phyloP scores from a whole-genome alignment of 2,888 invertebrate genomes.

The Eilema griseolum region DNA sequence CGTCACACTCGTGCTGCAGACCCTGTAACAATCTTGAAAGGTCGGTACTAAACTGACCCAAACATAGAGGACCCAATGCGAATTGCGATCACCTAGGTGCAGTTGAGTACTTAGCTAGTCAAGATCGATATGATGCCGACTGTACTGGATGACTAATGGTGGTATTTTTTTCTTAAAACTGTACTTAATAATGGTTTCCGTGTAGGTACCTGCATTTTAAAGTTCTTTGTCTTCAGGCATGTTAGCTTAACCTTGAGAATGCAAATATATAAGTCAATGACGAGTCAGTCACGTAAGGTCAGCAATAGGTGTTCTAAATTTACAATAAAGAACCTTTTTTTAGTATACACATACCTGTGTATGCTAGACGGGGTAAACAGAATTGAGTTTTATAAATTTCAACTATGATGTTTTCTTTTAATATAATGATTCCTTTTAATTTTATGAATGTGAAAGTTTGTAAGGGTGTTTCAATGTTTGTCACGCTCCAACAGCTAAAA shows the following conservation, averaged over 20 bases:
- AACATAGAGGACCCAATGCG: no score
- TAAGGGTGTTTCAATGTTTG: no score
- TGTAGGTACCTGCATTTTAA: neutral
- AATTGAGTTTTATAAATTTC: neutral
- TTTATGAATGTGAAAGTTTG: no score
- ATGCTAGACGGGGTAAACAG: neutral
- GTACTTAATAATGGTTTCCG: neutral
- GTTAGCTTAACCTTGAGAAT: conserved; percentile 1
- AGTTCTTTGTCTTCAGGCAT: conserved; percentile 10
- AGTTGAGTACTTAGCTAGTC: no score
- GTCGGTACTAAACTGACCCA: no score
- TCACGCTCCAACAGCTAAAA: no score
- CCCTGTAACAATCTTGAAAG: no score
- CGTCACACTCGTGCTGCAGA: no score
- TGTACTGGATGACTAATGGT: conserved; percentile 4
- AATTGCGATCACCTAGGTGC: no score
- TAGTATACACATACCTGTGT: neutral
- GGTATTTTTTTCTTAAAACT: neutral
- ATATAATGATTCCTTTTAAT: no score
- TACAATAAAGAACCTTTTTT: neutral
- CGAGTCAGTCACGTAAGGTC: conserved; percentile 24
- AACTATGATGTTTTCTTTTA: no score
- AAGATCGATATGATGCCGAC: no score
- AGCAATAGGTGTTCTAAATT: conserved; percentile 1
- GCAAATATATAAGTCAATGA: conserved; percentile 4